Evolutionary conservation across 1,140 invertebrate species (phyloP).

Genomic region (Oncopeltus fasciatus): DNA sequence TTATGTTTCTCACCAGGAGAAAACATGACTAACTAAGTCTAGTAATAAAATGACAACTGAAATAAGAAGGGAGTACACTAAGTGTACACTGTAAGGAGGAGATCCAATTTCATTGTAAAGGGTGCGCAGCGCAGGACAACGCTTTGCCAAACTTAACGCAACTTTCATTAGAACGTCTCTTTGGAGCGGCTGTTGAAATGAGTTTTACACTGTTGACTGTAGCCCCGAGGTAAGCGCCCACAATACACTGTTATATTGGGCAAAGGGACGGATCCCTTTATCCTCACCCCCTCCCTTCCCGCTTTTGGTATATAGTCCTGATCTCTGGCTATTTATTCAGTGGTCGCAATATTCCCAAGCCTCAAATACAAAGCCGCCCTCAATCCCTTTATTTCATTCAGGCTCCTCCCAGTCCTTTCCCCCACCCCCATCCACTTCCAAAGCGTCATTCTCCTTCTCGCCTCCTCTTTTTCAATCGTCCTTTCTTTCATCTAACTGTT

Average conservation of each 20-base stretch:
- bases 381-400: conserved; percentile 5
- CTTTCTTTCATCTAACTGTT: neutral
- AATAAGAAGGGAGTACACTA: no score
- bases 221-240: conserved; percentile 17
- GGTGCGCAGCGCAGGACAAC: conserved; percentile 4
- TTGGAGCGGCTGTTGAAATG: conserved; percentile 14
- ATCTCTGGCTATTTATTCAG: conserved; percentile 18
- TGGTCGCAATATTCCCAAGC: conserved; percentile 17
- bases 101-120: conserved; percentile 1
- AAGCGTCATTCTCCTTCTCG: neutral
- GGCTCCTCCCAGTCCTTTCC: neutral
- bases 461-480: neutral
- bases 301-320: conserved; percentile 18
- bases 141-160: conserved; percentile 8
- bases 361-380: conserved; percentile 6
- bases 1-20: no score
- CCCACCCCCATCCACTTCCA: neutral
- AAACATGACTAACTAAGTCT: no score
- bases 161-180: conserved; percentile 8
- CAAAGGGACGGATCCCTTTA: conserved; percentile 7
- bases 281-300: neutral
- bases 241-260: conserved; percentile 20
- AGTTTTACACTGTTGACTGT: conserved; percentile 18
- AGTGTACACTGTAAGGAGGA: neutral
- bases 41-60: no score